phyloP scores from a whole-genome alignment of 1,140 invertebrate genomes.

The Penaeus vannamei region DNA sequence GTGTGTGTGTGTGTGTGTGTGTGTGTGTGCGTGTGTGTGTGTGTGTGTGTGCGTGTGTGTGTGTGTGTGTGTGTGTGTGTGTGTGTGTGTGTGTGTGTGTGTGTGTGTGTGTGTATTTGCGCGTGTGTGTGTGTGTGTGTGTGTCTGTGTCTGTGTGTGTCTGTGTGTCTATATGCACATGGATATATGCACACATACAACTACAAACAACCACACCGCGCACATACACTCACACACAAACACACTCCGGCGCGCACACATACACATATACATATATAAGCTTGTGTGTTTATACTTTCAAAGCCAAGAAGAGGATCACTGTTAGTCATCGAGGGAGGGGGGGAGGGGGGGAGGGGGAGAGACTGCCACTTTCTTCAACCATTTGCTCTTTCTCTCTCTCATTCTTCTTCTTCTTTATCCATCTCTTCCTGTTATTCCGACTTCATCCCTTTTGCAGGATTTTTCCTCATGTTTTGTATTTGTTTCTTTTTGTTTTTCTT shows the following conservation, averaged over 20 bases:
- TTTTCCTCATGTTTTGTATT: no score
- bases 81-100: not conserved
- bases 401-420: no score
- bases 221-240: slow-evolving; percentile 3
- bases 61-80: not conserved
- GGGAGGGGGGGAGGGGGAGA: no score
- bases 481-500: no score
- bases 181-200: not conserved
- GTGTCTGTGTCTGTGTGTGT: not conserved
- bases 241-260: not conserved
- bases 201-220: not conserved
- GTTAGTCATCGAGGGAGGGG: no score
- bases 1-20: slow-evolving; percentile 4
- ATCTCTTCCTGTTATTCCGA: no score
- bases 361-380: no score
- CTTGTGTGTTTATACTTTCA: no score
- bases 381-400: no score
- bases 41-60: no score
- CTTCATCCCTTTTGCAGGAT: no score
- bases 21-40: not conserved
- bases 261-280: slow-evolving; percentile 3
- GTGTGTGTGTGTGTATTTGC: not conserved
- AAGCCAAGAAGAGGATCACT: no score
- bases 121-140: not conserved
- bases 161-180: not conserved